Evolutionary conservation across 2,888 invertebrate species (phyloP).

Genomic region (Camponotus fellah): DNA sequence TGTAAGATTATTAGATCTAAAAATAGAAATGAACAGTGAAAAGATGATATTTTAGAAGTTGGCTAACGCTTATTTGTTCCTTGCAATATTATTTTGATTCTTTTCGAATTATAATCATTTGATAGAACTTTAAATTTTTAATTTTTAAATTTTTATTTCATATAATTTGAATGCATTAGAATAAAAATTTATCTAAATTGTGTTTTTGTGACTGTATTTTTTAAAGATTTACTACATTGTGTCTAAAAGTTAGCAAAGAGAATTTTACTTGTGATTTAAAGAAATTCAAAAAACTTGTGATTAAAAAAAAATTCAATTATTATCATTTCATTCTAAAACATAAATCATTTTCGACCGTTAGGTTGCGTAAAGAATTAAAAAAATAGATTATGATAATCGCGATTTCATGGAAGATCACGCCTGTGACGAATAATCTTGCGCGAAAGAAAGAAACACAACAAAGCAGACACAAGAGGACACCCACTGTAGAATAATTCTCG

Average conservation of each 20-base stretch:
- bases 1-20: background rate
- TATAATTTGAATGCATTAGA: background rate
- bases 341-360: background rate
- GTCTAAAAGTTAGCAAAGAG: background rate
- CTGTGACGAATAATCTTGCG: conserved; percentile 36
- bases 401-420: conserved; percentile 37
- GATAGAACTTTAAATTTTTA: background rate
- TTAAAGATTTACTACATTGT: background rate
- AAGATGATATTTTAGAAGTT: background rate
- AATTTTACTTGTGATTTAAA: background rate
- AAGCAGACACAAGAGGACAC: conserved; percentile 38
- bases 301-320: background rate
- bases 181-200: background rate
- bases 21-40: background rate
- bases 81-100: background rate
- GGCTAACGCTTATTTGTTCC: background rate
- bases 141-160: background rate
- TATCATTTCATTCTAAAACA: background rate
- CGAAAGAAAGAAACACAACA: conserved; percentile 40
- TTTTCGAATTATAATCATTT: background rate
- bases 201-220: background rate
- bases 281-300: background rate
- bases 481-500: conserved; percentile 68
- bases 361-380: too few relatives aligned
- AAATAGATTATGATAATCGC: conserved; percentile 17